These are phyloP conservation scores for Tringa solitaria DNA, from an alignment of 2,113 vertebrate species.

Conservation along the genomic window DNA sequence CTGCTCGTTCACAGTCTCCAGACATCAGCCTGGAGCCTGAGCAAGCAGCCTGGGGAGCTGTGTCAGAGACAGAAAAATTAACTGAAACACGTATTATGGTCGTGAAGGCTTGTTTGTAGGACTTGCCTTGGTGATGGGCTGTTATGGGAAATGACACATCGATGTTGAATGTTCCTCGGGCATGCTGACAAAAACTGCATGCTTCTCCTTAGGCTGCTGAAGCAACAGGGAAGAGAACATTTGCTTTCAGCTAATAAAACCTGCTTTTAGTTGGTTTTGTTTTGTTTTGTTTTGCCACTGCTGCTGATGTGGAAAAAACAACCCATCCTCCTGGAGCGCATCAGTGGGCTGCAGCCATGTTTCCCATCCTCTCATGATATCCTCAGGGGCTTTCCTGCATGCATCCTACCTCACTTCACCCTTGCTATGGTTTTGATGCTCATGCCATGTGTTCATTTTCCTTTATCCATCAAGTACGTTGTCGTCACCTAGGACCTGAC, in stretches of 20 bases:
- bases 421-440: not conserved
- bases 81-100: not conserved
- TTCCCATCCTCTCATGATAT: not conserved
- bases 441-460: not conserved
- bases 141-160: slow-evolving; percentile 23
- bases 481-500: not conserved
- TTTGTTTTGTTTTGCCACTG: not conserved
- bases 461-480: not conserved
- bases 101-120: not conserved
- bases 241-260: slow-evolving; percentile 5
- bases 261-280: not conserved
- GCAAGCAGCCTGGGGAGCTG: not conserved
- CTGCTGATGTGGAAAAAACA: not conserved
- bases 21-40: not conserved
- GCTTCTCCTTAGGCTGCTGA: slow-evolving; percentile 4
- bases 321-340: not conserved
- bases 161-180: slow-evolving; percentile 9
- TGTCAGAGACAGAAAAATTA: not conserved
- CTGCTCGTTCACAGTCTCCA: slow-evolving; percentile 4
- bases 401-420: not conserved
- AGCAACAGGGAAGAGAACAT: not conserved
- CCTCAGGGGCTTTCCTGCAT: not conserved
- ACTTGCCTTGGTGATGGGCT: not conserved
- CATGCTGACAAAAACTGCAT: not conserved
- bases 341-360: not conserved